Evolutionary conservation across 2,797 vertebrate species (phyloP).

Genomic region (Onychomys leucogaster): DNA sequence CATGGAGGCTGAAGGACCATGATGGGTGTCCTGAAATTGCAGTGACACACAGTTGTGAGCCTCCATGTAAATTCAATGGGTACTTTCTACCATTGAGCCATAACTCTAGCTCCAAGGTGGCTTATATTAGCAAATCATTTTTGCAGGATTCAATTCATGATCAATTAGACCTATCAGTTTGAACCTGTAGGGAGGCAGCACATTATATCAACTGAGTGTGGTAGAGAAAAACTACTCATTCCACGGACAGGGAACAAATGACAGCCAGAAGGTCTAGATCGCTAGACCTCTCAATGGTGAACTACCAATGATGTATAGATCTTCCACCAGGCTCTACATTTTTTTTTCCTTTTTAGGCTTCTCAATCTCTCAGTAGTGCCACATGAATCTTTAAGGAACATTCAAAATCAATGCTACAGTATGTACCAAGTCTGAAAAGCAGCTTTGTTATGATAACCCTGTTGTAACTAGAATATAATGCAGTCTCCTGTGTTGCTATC

Average conservation of each 20-base stretch:
- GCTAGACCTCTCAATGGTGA: neutral
- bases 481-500: too few relatives aligned
- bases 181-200: accelerated
- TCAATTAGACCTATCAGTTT: neutral
- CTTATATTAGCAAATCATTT: neutral
- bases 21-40: neutral
- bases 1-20: neutral
- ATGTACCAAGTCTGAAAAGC: neutral
- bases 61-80: neutral
- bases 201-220: neutral
- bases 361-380: neutral
- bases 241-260: neutral
- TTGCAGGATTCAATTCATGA: neutral
- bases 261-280: neutral
- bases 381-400: neutral
- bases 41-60: neutral
- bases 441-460: neutral
- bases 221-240: neutral
- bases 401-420: neutral
- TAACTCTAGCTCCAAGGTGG: too few relatives aligned
- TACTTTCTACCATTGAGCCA: neutral
- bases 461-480: neutral
- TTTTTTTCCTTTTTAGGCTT: neutral
- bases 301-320: too few relatives aligned
- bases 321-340: neutral